Evolutionary conservation across 2,888 invertebrate species (phyloP).

Genomic region (Trissonchulus latispiculum): DNA sequence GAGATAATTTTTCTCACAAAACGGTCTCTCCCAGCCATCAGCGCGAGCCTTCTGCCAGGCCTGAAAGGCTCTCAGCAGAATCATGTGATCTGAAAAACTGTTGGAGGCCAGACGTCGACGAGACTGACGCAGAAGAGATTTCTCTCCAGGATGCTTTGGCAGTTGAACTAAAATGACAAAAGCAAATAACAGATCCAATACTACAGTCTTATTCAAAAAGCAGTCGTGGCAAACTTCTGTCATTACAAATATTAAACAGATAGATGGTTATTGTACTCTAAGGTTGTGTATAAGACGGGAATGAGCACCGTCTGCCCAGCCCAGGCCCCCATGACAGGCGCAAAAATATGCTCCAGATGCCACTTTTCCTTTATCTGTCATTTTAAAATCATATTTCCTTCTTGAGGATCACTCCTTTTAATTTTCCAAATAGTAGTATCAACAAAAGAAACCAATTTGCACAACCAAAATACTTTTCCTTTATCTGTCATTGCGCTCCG

Average conservation of each 20-base stretch:
- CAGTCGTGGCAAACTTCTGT: too few species aligned
- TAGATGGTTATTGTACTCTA: neutral
- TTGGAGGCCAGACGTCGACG: slow-evolving; percentile 63
- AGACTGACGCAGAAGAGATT: slow-evolving; percentile 56
- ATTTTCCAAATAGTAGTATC: too few species aligned
- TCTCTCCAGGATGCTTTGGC: slow-evolving; percentile 59
- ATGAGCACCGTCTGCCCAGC: neutral
- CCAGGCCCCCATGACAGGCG: neutral
- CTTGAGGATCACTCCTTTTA: too few species aligned
- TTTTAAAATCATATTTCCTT: too few species aligned
- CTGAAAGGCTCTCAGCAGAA: slow-evolving; percentile 64
- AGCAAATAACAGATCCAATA: too few species aligned
- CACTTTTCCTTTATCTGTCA: too few species aligned
- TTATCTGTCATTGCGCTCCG: too few species aligned
- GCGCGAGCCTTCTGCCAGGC: slow-evolving; percentile 59
- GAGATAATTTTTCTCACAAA: slow-evolving; percentile 65
- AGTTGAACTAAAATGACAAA: slow-evolving; percentile 50
- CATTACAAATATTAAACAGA: too few species aligned
- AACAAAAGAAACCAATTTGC: too few species aligned
- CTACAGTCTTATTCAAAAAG: too few species aligned
- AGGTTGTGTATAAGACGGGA: neutral
- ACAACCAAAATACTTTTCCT: too few species aligned
- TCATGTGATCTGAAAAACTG: slow-evolving; percentile 79
- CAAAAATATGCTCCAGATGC: neutral
- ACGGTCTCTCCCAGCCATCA: slow-evolving; percentile 58